phyloP scores from a whole-genome alignment of 2,888 invertebrate species.

The Trichacis sp. region DNA sequence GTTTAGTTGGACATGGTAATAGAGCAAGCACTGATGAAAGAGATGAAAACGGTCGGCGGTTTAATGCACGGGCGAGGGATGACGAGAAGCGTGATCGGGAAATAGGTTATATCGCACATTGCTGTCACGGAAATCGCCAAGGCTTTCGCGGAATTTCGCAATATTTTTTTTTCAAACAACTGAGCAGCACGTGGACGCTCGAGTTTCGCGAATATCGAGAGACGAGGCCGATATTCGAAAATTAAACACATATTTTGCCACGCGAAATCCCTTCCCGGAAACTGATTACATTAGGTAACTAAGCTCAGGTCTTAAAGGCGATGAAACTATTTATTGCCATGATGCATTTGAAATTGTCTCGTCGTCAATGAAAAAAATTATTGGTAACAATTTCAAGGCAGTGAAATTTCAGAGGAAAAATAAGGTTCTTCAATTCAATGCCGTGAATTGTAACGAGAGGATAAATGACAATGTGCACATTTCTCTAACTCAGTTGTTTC shows the following conservation, averaged over 20 bases:
- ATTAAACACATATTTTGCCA: too few relatives aligned
- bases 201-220: constrained; percentile 42
- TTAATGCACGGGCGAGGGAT: constrained; percentile 45
- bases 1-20: too few relatives aligned
- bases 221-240: too few relatives aligned
- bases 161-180: constrained; percentile 36
- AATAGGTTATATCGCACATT: constrained; percentile 49
- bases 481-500: constrained; percentile 47
- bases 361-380: constrained; percentile 30
- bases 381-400: constrained; percentile 48
- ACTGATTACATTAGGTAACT: constrained; percentile 36
- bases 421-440: constrained; percentile 49
- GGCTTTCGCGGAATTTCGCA: constrained; percentile 41
- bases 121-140: constrained; percentile 45
- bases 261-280: constrained; percentile 46
- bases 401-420: constrained; percentile 52
- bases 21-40: constrained; percentile 44
- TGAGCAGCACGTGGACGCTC: constrained; percentile 52
- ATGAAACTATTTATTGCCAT: constrained; percentile 31
- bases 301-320: constrained; percentile 40
- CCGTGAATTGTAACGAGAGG: constrained; percentile 40
- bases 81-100: constrained; percentile 47
- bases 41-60: constrained; percentile 50
- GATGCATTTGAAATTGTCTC: constrained; percentile 29
- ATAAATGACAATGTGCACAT: constrained; percentile 47